Base-by-base conservation (phyloP, 1,140 invertebrate species). In the Linepithema humile region DNA sequence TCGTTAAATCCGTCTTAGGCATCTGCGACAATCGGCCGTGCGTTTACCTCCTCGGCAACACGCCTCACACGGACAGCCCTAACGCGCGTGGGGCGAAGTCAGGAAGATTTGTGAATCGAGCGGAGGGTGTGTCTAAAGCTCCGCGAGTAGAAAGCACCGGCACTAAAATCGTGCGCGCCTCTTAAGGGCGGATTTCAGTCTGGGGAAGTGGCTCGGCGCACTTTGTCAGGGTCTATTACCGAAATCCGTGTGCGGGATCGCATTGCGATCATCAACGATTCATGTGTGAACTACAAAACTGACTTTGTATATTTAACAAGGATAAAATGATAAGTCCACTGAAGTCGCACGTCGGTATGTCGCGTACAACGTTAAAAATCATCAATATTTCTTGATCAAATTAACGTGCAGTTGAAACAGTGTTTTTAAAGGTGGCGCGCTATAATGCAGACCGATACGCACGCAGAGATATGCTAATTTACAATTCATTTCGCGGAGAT, bases 91-190 rank as follows among this genome's bases (percentile, higher is more conserved):
- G 53, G 72, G 72, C 83, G 85, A 84, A 89, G 85, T 88, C 84
- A 59, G 57, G 70, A 91, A 91, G 90, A 91, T 90, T 90, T 91
- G 89, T 84, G 38, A n/a, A 84, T 65, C 57, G 26, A 62, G 73
- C 85, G 89, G 78, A 84, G 85, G 85, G 83, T 87, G 87, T 87
- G 85, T 91, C 73, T 77, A 50, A 67, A 70, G 45, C 75, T 57
- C 32, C 48, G 75, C 75, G 75, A 40, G 48, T 50, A 55, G 48
- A 80, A 69, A 80, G 64, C 38, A 7, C n/a, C 48, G 62, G 35
- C 45, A 67, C 64, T 69, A 69, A 80, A 70, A 40, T 80, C 64
- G 75, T 48, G 55, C 64, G 38, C 75, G 75, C 48, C 12, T 55
- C 62, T 70, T 55, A 40, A 29, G 75, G 64, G 75, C 43, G 48